Evolutionary conservation across 1,140 invertebrate genomes (phyloP).

Genomic region (Sycobia sp.): DNA sequence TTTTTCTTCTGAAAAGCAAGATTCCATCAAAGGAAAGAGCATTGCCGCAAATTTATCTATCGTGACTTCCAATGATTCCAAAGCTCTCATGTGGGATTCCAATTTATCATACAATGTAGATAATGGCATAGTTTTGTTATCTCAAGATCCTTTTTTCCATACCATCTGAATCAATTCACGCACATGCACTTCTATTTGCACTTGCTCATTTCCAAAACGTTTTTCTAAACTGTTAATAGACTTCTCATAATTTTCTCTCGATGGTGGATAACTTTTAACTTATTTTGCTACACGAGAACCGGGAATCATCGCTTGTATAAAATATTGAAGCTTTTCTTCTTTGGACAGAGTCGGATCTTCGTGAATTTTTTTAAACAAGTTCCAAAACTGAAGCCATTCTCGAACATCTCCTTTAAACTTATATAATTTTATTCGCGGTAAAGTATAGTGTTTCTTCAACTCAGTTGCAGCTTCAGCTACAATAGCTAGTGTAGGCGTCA

Average conservation of each 20-base stretch:
- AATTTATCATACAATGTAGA: slow-evolving; percentile 42
- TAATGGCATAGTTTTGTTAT: not conserved
- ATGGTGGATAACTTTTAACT: too few species aligned
- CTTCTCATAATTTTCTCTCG: slow-evolving; percentile 30
- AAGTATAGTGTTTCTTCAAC: slow-evolving; percentile 35
- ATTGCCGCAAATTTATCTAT: slow-evolving; percentile 43
- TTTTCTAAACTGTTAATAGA: slow-evolving; percentile 31
- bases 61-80: too few species aligned
- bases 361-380: slow-evolving; percentile 50
- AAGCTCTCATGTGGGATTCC: slow-evolving; percentile 35
- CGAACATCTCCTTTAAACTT: slow-evolving; percentile 49
- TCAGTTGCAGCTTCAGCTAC: too few species aligned
- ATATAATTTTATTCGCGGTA: slow-evolving; percentile 45
- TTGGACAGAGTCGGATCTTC: slow-evolving; percentile 40
- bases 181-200: slow-evolving; percentile 42
- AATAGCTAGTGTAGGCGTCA: too few species aligned
- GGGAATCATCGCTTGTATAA: slow-evolving; percentile 36
- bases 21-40: slow-evolving; percentile 47
- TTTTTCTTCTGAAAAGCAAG: slow-evolving; percentile 44
- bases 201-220: slow-evolving; percentile 37
- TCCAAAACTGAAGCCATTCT: slow-evolving; percentile 54
- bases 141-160: slow-evolving; percentile 1
- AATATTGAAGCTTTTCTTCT: slow-evolving; percentile 46
- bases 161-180: slow-evolving; percentile 39
- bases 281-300: slow-evolving; percentile 33